A percentile compares a stretch with the other conserved stretches of the same genome.
Conservation (phyloP, 1,140 invertebrate species). For the Neodiprion pinetum region DNA sequence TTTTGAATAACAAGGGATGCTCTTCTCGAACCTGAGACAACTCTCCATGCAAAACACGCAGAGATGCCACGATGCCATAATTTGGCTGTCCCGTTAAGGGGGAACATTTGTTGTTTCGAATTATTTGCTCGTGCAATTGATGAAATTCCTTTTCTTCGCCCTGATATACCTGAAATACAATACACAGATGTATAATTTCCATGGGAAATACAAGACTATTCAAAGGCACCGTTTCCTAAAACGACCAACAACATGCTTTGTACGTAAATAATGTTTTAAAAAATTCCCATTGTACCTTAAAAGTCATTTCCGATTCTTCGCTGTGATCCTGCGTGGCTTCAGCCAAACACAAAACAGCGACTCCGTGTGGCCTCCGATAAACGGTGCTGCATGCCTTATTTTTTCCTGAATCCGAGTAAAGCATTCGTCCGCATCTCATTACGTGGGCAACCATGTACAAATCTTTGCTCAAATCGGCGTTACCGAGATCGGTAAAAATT, state of each 20-base stretch:
- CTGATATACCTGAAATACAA: conserved; percentile 73
- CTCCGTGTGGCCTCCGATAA: conserved; percentile 82
- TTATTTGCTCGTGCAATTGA: conserved; percentile 87
- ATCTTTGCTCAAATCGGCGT: conserved; percentile 81
- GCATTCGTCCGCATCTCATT: conserved; percentile 86
- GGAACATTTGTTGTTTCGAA: conserved; percentile 84
- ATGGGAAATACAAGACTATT: background rate
- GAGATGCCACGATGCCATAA: conserved; percentile 73
- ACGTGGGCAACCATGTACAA: conserved; percentile 88
- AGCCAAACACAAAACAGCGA: conserved; percentile 76
- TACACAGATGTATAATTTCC: conserved; percentile 9
- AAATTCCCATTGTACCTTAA: conserved; percentile 60
- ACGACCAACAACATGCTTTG: too few species aligned
- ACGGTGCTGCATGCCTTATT: conserved; percentile 66
- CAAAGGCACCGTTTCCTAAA: background rate
- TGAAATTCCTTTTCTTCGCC: conserved; percentile 92
- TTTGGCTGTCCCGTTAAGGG: conserved; percentile 72
- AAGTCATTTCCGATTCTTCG: conserved; percentile 72
- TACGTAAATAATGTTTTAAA: too few species aligned
- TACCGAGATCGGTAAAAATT: conserved; percentile 86
- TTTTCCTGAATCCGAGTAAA: conserved; percentile 81
- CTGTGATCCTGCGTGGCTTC: conserved; percentile 69
- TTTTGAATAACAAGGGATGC: conserved; percentile 81
- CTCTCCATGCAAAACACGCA: conserved; percentile 79
- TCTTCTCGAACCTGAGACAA: conserved; percentile 76